Base-by-base conservation (phyloP, 2,888 invertebrate species). In the Bombylius major region DNA sequence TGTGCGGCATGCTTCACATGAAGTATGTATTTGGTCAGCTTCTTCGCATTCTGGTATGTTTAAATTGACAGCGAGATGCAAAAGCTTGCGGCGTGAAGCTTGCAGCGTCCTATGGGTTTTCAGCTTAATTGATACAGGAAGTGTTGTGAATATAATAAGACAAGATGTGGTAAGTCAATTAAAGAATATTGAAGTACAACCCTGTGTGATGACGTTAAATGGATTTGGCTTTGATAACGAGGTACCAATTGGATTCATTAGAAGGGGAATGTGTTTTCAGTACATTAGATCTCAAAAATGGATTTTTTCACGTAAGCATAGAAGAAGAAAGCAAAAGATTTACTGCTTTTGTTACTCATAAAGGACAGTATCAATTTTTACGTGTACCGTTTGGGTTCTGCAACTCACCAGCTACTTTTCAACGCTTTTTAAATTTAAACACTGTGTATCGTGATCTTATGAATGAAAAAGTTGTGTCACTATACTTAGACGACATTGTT, bases 401-500 rank as follows among this genome's bases (percentile, higher is more conserved):
- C 11, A 39, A 12, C n/a, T 51, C 50, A 14, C 50, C 42, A 4
- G 42, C 14, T 7, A 39, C 36, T 4, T 51, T 51, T 31, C 42
- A 51, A n/a, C 42, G 50, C 36, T 36, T 36, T 44, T 54, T 59
- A n/a, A n/a, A n/a, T n/a, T n/a, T n/a, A 1, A 56, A 59, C 5
- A 44, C n/a, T 13, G 51, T 59, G 5, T 59, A 59, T 46, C 32
- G 56, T 23, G 12, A 51, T 33, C 49, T 60, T 11, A 56, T 58
- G 3, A 51, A 47, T 42, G 42, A 58, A 51, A 46, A 53, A 31
- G 33, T 61, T 6, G 23, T 60, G n/a, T 8, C 53, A 1, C 11
- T 53, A 1, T 62, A 59, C 39, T 11, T 60, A 32, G 62, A 61
- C 45, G 59, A 62, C 42, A 46, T 61, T 1, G 49, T 62, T 9